Base-by-base conservation (phyloP, 2,113 vertebrate species). In the Morone saxatilis region DNA sequence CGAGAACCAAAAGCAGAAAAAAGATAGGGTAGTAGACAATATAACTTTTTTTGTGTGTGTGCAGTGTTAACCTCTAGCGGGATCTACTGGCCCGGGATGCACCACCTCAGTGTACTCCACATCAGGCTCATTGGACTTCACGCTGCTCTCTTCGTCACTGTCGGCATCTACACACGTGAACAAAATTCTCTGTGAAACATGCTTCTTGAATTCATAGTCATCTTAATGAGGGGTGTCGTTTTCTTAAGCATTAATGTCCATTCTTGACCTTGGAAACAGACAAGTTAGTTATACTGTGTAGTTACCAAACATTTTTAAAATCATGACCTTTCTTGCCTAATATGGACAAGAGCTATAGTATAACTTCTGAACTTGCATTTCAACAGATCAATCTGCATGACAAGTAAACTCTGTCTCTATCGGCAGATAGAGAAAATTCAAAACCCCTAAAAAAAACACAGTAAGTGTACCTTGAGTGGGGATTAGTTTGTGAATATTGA, bases 61-160 rank as follows among this genome's bases (percentile, higher is more conserved):
- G 5, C 31, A 22, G 20, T 14, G 25, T 36, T 89, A 19, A 95
- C 95, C 93, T 93, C 76, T 89, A 41, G 53, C 12, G 16, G 90
- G 75, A 51, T 95, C 92, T 10, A 45, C 51, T 2, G 88, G 72
- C 43, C 79, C 90, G 0, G 90, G 88, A 77, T 95, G 95, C 60
- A 96, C 89, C 86, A 96, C 96, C 71, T 96, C 95, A 0, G 95
- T 95, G 86, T 96, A 96, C 71, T 95, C 93, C 73, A 96, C 91
- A 1, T 96, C 94, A 0, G 89, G 90, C 78, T 94, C 93, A 1
- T 75, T 87, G 48, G 87, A 83, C 75, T 70, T 45, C 11, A 76
- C 36, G 36, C 91, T 93, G 91, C 85, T 91, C 76, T 84, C 90
- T 14, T 93, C 93, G 0, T 90, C 91, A 0, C 62, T 83, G 22